phyloP scores from a whole-genome alignment of 2,797 vertebrate species.

The Numenius phaeopus region DNA sequence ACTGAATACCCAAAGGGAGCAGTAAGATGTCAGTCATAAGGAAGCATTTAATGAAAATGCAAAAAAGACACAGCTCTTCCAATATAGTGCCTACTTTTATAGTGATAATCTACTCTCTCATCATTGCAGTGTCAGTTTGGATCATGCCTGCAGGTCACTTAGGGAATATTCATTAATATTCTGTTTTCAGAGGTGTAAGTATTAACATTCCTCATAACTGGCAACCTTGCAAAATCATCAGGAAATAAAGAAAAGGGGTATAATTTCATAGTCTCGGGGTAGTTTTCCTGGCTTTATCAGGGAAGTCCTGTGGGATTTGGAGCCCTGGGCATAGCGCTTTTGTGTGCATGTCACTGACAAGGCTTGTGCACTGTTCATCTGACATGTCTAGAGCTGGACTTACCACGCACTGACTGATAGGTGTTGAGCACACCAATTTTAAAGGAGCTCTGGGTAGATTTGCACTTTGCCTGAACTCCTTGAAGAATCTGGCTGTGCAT shows the following conservation, averaged over 20 bases:
- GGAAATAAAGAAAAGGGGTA: neutral
- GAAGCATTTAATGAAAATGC: neutral
- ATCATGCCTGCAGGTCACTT: neutral
- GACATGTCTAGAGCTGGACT: neutral
- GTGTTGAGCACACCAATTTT: neutral
- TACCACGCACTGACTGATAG: neutral
- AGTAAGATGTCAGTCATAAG: neutral
- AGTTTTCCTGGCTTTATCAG: neutral
- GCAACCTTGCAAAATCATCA: neutral
- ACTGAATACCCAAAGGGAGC: neutral
- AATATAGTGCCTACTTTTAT: neutral
- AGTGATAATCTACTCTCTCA: neutral
- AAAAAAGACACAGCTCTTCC: neutral
- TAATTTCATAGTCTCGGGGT: neutral
- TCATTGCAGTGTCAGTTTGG: neutral
- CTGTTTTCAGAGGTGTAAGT: neutral
- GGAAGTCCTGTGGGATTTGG: neutral
- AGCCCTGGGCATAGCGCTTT: neutral
- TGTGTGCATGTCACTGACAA: neutral
- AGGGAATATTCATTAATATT: neutral
- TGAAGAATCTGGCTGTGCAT: neutral
- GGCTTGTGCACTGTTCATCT: neutral
- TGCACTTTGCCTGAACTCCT: conserved; percentile 4
- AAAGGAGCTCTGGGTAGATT: neutral
- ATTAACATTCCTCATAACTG: neutral